Base-by-base conservation (phyloP, 2,797 vertebrate genomes). In the Philypnodon macrostomus region DNA sequence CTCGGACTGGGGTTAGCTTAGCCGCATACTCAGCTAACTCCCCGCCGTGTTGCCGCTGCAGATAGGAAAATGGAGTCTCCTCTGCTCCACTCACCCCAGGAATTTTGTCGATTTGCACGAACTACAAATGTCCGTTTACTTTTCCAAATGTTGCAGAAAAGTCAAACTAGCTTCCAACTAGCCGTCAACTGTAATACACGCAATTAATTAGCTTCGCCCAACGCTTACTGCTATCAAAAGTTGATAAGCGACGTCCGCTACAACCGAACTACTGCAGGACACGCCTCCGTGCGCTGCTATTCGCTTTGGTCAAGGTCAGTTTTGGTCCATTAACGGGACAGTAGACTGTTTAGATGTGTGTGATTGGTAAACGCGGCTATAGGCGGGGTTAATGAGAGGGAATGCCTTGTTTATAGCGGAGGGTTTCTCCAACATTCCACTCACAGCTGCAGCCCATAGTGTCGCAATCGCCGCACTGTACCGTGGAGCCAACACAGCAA, bases 171-270 rank as follows among this genome's bases (percentile, higher is more conserved):
- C n/a, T n/a, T n/a, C n/a, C n/a, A 15, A 47, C 7, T 5, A 11
- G 14, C 1, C 13, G 45, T 21, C 11, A 21, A 49, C 5, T 23
- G 14, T 21, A 54, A 31, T 48, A 29, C 40, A 14, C 46, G 39
- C 33, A 19, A 58, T 58, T 63, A 56, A 60, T 47, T 79, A 79
- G 76, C 75, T 69, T 63, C 29, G 31, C 35, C 53, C 17, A 58
- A 31, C 62, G 53, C 56, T 75, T 8, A 27, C 55, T 66, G 55
- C 41, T 80, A 73, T 77, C 69, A 80, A 84, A 88, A 88, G 79
- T 86, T 87, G 75, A 84, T 73, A 50, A 78, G 70, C 58, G 67
- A 69, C 46, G 58, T 70, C 47, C 75, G 44, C 18, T 14, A 66
- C 79, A 85, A 85, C 83, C 84, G 5, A 86, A 84, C 86, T 67